These are phyloP conservation scores for Agriopis leucophaearia DNA, from an alignment of 2,888 invertebrate species.

Conservation along the genomic window DNA sequence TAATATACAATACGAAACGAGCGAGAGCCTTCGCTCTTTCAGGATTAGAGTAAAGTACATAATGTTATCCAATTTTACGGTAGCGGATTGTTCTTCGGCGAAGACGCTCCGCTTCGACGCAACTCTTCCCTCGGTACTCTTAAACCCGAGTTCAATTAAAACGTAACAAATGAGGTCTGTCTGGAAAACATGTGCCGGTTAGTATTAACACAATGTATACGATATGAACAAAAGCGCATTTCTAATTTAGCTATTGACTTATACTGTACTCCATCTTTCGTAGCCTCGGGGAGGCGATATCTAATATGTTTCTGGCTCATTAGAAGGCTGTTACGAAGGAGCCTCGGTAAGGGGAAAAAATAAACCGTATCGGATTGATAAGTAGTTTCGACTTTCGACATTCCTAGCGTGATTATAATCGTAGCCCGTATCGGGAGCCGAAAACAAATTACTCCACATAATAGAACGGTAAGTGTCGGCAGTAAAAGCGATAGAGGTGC, in stretches of 20 bases:
- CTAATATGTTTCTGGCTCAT: slow-evolving; percentile 41
- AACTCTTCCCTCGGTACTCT: slow-evolving; percentile 55
- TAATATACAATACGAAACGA: slow-evolving; percentile 35
- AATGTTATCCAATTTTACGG: slow-evolving; percentile 55
- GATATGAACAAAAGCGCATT: slow-evolving; percentile 34
- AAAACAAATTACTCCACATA: slow-evolving; percentile 71
- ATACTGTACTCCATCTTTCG: slow-evolving; percentile 21
- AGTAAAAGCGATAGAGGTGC: slow-evolving; percentile 51
- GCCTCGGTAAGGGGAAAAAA: slow-evolving; percentile 51
- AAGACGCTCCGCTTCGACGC: slow-evolving; percentile 48
- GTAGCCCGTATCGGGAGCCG: slow-evolving; percentile 67
- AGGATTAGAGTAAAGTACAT: slow-evolving; percentile 35
- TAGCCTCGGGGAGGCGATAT: slow-evolving; percentile 37
- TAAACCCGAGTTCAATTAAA: slow-evolving; percentile 56
- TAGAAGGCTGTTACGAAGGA: slow-evolving; percentile 31
- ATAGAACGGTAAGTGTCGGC: slow-evolving; percentile 53
- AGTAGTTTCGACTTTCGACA: slow-evolving; percentile 68
- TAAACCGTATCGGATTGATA: slow-evolving; percentile 68
- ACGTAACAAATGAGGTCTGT: slow-evolving; percentile 55
- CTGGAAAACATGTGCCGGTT: slow-evolving; percentile 49
- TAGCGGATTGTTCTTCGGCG: slow-evolving; percentile 45
- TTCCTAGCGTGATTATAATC: slow-evolving; percentile 70
- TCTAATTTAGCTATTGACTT: slow-evolving; percentile 37
- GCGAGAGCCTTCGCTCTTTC: slow-evolving; percentile 29
- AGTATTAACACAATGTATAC: slow-evolving; percentile 36